These are phyloP conservation scores for Bergia puertoricense DNA, from an alignment of 92 coral and sea anemone species.

Conservation along the genomic window DNA sequence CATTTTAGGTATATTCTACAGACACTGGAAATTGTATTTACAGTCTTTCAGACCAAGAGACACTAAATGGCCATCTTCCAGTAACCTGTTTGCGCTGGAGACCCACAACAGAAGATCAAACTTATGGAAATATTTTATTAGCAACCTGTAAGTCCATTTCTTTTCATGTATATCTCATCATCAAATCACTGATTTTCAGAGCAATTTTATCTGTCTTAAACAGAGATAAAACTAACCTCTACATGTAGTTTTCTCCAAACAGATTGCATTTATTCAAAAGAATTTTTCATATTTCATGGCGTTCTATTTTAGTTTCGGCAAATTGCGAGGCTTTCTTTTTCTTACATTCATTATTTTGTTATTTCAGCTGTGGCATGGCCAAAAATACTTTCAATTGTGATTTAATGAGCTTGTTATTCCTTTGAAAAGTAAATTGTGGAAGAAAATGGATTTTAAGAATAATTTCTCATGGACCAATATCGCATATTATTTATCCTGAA, in stretches of 20 bases:
- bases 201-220: too few species aligned
- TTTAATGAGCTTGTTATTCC: neutral
- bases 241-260: too few species aligned
- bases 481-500: neutral
- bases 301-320: neutral
- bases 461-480: neutral
- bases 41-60: conserved; percentile 91
- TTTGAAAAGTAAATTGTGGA: neutral
- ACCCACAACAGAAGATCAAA: conserved; percentile 63
- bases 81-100: conserved; percentile 98
- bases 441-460: neutral
- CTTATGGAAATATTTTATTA: conserved; percentile 74
- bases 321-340: neutral
- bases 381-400: neutral
- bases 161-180: neutral
- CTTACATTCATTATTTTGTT: neutral
- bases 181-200: neutral
- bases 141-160: conserved; percentile 78
- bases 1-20: conserved; percentile 72
- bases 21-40: conserved; percentile 87
- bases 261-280: too few species aligned
- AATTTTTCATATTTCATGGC: neutral
- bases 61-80: conserved; percentile 79
- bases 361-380: neutral
- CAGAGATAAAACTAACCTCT: too few species aligned